Base-by-base conservation (phyloP, 2,113 vertebrate genomes). In the Pluvialis apricaria region DNA sequence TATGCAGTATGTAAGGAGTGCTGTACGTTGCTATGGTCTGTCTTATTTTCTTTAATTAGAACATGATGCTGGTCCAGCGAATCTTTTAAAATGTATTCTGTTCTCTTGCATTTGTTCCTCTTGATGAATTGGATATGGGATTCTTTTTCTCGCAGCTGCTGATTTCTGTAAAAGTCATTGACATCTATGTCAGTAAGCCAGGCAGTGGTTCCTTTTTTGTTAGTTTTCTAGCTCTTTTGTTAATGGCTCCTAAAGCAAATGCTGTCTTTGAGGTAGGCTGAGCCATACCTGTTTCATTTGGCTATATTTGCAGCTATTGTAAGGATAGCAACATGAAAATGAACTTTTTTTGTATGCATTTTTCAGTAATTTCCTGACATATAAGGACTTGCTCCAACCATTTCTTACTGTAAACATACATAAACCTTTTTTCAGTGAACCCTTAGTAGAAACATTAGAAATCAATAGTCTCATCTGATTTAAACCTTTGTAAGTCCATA, bases 41-140 rank as follows among this genome's bases (percentile, higher is more conserved):
- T 79, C 52, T 86, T 78, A 54, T 91, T 96, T 96, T 66, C 77
- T 57, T 77, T 94, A 72, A 93, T 92, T 94, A 95, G 90, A 88
- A 45, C 25, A n/a, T 34, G 73, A 38, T 1, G 4, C n/a, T 86
- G 22, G 52, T 40, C 1, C 2, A 85, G 16, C 0, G 3, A 65
- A 51, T 78, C 31, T 90, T 78, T 83, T 54, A 49, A 88, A 76
- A 72, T 40, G 2, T 49, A 13, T 84, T 81, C 28, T 62, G 34
- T 87, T 71, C 70, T n/a, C 21, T 55, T 61, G 9, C 1, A 5
- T 78, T 86, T 83, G n/a, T 76, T 94, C n/a, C 49, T 87, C 14
- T 2, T 82, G 77, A 51, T 71, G 40, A 49, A 71, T 69, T 66
- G n/a, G 25, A 42, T 81, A 16, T 38, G 22, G 28, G 17, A 70